Evolutionary conservation across 2,797 vertebrate species (phyloP), one percentile per base, ranked within the genome.

Genomic region (Peromyscus attwateri): DNA sequence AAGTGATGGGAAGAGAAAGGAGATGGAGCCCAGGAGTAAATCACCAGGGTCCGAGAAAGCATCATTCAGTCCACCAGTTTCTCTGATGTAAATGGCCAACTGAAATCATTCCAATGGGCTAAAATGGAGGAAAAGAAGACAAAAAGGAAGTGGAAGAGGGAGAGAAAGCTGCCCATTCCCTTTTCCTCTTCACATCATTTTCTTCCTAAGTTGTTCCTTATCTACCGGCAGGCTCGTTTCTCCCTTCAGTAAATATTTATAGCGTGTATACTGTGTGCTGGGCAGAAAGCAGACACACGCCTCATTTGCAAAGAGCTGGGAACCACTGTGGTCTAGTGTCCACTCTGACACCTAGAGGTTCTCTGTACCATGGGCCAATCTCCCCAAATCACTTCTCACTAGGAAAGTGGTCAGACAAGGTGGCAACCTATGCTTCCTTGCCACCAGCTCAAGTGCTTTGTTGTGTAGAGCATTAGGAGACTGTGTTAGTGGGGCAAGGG

Each of bases 1-100:
- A 94, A 84, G 89, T 92, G 84, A 88, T 79, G 88, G 60, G 75
- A 92, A 62, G 60, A 89, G 87, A 90, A 97, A 97, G 90, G 6
- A 92, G 84, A 68, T 29, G 6, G 62, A 92, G 62, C 68, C 17
- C 75, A 73, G 87, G 96, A 95, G 68, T 89, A 31, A 85, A 94
- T 93, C 57, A 82, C 60, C 31, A 79, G 46, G 5, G 29, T 31
- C 55, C 55, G 3, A 25, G 68, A 57, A 91, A 87, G 14, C 1
- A 27, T 52, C 34, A 9, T 62, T 76, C 40, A 6, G 23, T 76
- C 60, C 52, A 43, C 46, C 46, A 62, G 57, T 89, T 89, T 89
- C 75, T 87, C 87, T 11, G 70, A 10, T 19, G 2, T 13, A 68
- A 91, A 84, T 37, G n/a, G 31, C 52, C 70, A 80, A 17, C 73